Base-by-base conservation (phyloP, 2,113 vertebrate genomes). In the Daphoenositta chrysoptera region DNA sequence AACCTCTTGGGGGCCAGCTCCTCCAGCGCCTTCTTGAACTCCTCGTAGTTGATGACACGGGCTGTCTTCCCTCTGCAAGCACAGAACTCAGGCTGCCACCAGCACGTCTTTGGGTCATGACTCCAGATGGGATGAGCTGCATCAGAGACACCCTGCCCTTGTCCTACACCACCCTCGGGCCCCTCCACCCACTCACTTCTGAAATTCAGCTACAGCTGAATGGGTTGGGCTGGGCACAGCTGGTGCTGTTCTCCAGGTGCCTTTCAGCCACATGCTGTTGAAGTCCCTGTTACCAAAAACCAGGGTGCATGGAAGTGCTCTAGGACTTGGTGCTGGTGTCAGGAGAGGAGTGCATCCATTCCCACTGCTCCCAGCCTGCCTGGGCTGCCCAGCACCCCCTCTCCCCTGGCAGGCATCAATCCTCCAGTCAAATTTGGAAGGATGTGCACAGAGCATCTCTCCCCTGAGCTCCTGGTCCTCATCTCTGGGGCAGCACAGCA, bases 21-120 rank as follows among this genome's bases (percentile, higher is more conserved):
- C 82, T 99, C 98, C 95, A 99, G 97, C 1, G 99, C 99, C 84
- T 96, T 98, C 90, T 98, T 98, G 94, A 99, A 99, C 96, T 99
- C 99, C 97, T 99, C 98, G 0, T 98, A 99, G 86, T 98, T 99
- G 95, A 99, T 99, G 93, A 99, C 98, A 1, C 99, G 98, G 39
- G 99, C 98, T 6, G 99, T 98, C 97, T 99, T 99, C 51, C 97
- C 98, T 93, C 99, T 99, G 95, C 54, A 89, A 91, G 48, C 47
- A 91, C 48, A 85, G 71, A 47, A 42, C 17, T 45, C 57, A 20
- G 47, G 42, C 24, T 66, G 60, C 39, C 6, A 3, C 35, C 31
- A 85, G 50, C 83, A n/a, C 0, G 0, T 15, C 75, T 35, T 30
- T 23, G 19, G 33, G 27, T 14, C 39, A 19, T 1, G 4, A 35